Conservation (phyloP, 1,140 invertebrate species). For the Panagrolaimus sp. region DNA sequence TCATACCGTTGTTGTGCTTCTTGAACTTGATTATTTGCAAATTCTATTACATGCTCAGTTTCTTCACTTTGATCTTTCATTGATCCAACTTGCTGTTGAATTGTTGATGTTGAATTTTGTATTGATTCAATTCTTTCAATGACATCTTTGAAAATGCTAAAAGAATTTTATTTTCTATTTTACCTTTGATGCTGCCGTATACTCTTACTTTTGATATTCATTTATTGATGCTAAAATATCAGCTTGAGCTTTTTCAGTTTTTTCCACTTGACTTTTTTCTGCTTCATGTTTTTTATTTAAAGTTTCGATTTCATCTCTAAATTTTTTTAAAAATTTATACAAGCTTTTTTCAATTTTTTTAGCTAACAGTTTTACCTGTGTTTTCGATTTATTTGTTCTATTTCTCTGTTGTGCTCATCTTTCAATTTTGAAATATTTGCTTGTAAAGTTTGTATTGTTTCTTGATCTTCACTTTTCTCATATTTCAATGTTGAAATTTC, state of each 20-base stretch:
- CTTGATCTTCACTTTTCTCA: conserved; percentile 2
- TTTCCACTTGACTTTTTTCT: conserved; percentile 22
- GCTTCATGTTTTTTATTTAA: conserved; percentile 24
- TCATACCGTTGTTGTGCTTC: conserved; percentile 22
- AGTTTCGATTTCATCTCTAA: conserved; percentile 23
- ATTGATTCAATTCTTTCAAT: conserved; percentile 15
- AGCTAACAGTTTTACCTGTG: background rate
- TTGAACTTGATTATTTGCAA: conserved; percentile 21
- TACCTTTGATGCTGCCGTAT: background rate
- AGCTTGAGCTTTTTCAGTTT: conserved; percentile 15
- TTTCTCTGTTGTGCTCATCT: background rate
- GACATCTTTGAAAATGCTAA: conserved; percentile 9
- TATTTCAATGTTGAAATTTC: conserved; percentile 10
- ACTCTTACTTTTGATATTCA: conserved; percentile 21
- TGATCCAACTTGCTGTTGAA: background rate
- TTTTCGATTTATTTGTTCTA: background rate
- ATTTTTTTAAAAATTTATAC: background rate
- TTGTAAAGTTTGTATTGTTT: background rate
- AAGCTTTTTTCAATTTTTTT: background rate
- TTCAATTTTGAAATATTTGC: background rate
- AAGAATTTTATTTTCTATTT: background rate
- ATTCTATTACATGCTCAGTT: conserved; percentile 22
- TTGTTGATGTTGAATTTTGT: conserved; percentile 13
- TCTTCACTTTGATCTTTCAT: conserved; percentile 26
- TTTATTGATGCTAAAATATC: conserved; percentile 24